Evolutionary conservation across 35 echinoderm and acorn worm genomes (phyloP), one percentile per base, ranked within the genome.

Genomic region (Apostichopus parvimensis): DNA sequence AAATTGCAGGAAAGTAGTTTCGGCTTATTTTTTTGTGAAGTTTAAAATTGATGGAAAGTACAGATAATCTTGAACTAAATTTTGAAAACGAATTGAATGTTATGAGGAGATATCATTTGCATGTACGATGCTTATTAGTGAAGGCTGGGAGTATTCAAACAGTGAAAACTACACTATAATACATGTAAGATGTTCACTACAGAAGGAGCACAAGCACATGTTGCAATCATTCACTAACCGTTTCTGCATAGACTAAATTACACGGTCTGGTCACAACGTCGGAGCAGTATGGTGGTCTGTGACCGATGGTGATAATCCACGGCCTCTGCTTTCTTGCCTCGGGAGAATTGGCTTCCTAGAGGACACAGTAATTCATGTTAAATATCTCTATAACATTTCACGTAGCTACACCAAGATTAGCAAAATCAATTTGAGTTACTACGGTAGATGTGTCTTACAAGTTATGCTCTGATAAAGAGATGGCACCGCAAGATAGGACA

Each of bases 251-350:
- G 18, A 87, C 15, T 7, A 23, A 5, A 62, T 66, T 20, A 64
- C 85, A 87, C 1, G 59, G 85, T 59, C 21, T 34, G 4, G 17
- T 87, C 0, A 54, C 55, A 87, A 65, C 8, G 57, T 87, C 85
- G 21, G 97, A 86, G 81, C 97, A 98, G 82, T 98, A 98, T 82
- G 93, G 86, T 5, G 97, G 97, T 17, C 97, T 82, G 91, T 98
- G 97, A 15, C 87, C 97, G 73, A 98, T 90, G 14, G 94, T 95
- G 24, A 98, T 98, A 52, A 98, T 95, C 97, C 97, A 98, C 12
- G 97, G 97, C 62, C 88, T 95, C 53, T 93, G 12, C 1, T 73
- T 54, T 66, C 94, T 86, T 54, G 92, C 92, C 89, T 98, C 90
- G 53, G 94, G 88, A 28, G 88, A 91, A 25, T 73, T 96, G 57